Conservation (phyloP, 2,888 invertebrate genomes). For the Zele albiditarsus region DNA sequence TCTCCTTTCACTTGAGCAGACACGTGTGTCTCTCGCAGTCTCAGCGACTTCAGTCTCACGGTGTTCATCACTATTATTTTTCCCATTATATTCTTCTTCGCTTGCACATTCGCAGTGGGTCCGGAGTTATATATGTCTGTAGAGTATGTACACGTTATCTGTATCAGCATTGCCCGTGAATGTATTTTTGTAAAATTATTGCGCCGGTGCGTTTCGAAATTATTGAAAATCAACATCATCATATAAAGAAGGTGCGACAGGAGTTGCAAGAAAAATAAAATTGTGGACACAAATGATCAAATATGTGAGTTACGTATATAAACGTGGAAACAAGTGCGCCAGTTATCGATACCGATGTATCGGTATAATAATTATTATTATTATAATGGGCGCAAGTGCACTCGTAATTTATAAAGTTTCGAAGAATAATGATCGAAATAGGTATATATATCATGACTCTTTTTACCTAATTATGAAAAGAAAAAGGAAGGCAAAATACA, state of each 20-base stretch:
- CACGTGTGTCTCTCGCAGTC: constrained; percentile 10
- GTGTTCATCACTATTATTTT: constrained; percentile 3
- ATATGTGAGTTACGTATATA: neutral
- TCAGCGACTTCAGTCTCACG: neutral
- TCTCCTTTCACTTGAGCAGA: constrained; percentile 35
- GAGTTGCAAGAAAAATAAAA: neutral
- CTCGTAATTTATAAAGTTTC: constrained; percentile 1
- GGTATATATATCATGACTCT: neutral
- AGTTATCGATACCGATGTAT: neutral
- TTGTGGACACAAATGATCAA: constrained; percentile 9
- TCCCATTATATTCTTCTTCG: neutral
- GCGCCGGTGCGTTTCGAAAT: neutral
- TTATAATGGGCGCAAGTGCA: constrained; percentile 34
- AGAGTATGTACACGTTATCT: too few relatives aligned
- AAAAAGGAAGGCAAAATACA: neutral
- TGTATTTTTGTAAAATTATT: neutral
- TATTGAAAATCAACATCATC: neutral
- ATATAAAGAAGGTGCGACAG: neutral
- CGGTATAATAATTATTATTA: constrained; percentile 4
- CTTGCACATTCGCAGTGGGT: neutral
- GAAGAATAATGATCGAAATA: neutral
- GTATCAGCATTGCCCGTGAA: neutral
- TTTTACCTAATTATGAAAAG: neutral
- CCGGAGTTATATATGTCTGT: neutral
- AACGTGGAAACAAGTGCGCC: neutral